Base-by-base conservation (phyloP, 2,888 invertebrate genomes). In the Andrena minutula region DNA sequence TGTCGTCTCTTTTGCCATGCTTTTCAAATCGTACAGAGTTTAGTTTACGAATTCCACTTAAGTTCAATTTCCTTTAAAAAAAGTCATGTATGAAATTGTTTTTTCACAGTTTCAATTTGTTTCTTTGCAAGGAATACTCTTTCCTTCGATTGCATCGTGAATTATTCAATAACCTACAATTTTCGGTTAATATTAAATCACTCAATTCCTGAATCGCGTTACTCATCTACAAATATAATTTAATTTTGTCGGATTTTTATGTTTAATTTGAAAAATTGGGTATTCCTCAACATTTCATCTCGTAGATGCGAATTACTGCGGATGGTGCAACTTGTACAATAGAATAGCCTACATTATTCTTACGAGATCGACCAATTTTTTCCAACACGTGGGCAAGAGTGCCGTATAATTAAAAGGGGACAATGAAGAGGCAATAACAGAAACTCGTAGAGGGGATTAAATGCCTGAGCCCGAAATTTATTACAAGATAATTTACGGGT, bases 361-460 rank as follows among this genome's bases (percentile, higher is more conserved):
- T 53, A 53, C 8, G 71, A 23, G 30, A 63, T 70, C 61, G 30
- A 71, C 30, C 41, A 56, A 56, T 56, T 71, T 63, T 76, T 63
- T 68, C 26, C 61, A 53, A 8, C 68, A 63, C 30, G 41, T 41
- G 20, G 20, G 61, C 63, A 68, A 63, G 26, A 78, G 68, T 68
- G 53, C 41, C 26, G 23, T 4, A 23, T 32, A 47, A 63, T 68
- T 78, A 63, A 78, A 78, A 53, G 53, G 23, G 53, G 66, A 56
- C 61, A 63, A 63, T 56, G 61, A 35, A n/a, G 41, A 10, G 28
- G 58, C 61, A 68, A 68, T 78, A 76, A 58, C 53, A 75, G 51
- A 61, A 65, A 56, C 53, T 60, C 66, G 41, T 53, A 41, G 51
- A 66, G 53, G 16, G 68, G 32, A 68, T 68, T 76, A 76, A 61